These are phyloP conservation scores for Drosophila affinis DNA, from an alignment of 2,888 invertebrate species.

Conservation along the genomic window DNA sequence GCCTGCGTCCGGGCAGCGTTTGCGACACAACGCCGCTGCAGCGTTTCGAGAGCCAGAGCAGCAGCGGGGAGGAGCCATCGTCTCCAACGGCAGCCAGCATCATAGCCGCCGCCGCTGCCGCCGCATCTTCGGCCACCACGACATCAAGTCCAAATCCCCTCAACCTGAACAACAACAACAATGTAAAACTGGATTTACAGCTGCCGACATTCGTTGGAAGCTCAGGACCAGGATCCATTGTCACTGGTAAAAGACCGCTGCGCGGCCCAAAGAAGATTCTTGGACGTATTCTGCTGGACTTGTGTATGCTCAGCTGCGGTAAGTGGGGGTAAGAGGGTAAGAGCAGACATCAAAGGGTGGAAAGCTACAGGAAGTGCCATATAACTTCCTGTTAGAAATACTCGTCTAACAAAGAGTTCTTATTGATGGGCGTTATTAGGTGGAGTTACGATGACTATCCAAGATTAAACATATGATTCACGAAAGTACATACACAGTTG, in stretches of 20 bases:
- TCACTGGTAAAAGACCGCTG: conserved; percentile 16
- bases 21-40: conserved; percentile 80
- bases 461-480: no score
- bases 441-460: not conserved
- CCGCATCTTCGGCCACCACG: conserved; percentile 19
- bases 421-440: not conserved
- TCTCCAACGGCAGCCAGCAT: conserved; percentile 70
- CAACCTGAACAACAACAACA: conserved; percentile 57
- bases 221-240: conserved; percentile 9
- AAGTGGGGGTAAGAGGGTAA: conserved; percentile 48
- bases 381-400: not conserved
- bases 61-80: conserved; percentile 79
- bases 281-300: conserved; percentile 66
- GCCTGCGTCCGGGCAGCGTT: conserved; percentile 73
- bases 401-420: not conserved
- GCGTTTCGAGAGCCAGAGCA: conserved; percentile 79
- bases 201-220: conserved; percentile 65
- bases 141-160: conserved; percentile 52
- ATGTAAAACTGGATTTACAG: conserved; percentile 73
- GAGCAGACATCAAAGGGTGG: not conserved
- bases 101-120: conserved; percentile 48
- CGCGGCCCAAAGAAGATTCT: conserved; percentile 67
- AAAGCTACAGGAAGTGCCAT: not conserved
- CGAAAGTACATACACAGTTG: not conserved
- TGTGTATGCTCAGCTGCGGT: conserved; percentile 75